A percentile compares a stretch with the other conserved stretches of the same genome.
Evolutionary conservation across 2,888 invertebrate genomes (phyloP).

Genomic region (Andrena dorsata): DNA sequence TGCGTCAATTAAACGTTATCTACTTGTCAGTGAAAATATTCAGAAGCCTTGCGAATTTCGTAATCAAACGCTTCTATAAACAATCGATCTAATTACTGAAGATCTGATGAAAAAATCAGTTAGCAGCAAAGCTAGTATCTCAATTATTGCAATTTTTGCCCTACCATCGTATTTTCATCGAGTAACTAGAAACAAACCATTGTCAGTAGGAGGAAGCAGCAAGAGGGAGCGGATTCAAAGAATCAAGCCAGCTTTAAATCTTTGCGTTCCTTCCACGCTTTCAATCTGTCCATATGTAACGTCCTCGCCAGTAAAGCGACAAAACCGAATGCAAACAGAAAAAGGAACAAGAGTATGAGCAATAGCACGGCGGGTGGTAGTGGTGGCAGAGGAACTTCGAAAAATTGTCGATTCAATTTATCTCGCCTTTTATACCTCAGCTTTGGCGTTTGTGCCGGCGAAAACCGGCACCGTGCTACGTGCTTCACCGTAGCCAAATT

Average conservation of each 20-base stretch:
- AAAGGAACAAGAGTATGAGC: background rate
- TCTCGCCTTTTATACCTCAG: constrained; percentile 5
- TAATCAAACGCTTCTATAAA: too few relatives aligned
- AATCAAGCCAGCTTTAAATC: background rate
- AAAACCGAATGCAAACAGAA: background rate
- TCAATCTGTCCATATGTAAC: background rate
- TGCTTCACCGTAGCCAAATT: constrained; percentile 7
- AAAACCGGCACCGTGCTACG: too few relatives aligned
- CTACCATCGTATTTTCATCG: too few relatives aligned
- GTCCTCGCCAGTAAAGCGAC: background rate
- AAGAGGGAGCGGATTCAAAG: background rate
- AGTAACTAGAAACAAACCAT: too few relatives aligned
- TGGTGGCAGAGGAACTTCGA: background rate
- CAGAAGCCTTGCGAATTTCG: too few relatives aligned
- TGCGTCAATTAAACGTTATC: too few relatives aligned
- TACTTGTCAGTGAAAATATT: too few relatives aligned
- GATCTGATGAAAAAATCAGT: too few relatives aligned
- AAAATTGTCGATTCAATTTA: constrained; percentile 23
- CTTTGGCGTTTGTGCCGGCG: background rate
- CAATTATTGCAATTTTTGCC: too few relatives aligned
- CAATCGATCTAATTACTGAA: too few relatives aligned
- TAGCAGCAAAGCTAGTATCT: too few relatives aligned
- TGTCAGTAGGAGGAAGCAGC: background rate
- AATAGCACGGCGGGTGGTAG: too few relatives aligned
- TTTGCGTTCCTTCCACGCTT: background rate